Conservation (phyloP, 1,140 invertebrate species). For the Drosophila kepulauana region DNA sequence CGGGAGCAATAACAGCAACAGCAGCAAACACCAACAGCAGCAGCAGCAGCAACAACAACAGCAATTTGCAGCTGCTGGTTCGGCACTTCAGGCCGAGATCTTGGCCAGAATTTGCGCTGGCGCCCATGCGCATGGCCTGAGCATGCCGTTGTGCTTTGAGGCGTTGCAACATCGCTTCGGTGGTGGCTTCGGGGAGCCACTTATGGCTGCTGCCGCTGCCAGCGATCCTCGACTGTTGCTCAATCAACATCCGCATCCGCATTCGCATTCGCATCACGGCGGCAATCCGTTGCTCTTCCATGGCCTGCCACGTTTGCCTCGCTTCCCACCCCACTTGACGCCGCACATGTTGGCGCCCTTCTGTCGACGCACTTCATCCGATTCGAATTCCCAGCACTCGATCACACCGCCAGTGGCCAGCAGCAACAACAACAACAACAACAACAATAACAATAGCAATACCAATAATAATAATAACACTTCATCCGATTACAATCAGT, state of each 20-base stretch:
- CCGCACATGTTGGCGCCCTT: constrained; percentile 76
- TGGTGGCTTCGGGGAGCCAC: constrained; percentile 16
- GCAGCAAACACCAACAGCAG: constrained; percentile 52
- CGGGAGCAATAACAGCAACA: not conserved
- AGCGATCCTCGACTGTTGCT: constrained; percentile 79
- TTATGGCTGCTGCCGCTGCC: constrained; percentile 63
- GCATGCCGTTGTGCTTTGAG: constrained; percentile 86
- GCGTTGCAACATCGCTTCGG: constrained; percentile 85
- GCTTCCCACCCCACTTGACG: constrained; percentile 74
- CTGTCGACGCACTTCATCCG: constrained; percentile 82
- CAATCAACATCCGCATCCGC: too few species aligned
- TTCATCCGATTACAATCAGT: not conserved
- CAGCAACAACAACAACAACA: constrained; percentile 25
- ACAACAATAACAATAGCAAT: not conserved
- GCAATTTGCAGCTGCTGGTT: too few species aligned
- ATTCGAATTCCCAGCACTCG: constrained; percentile 80
- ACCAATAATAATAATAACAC: too few species aligned
- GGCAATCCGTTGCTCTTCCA: constrained; percentile 86
- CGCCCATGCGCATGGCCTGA: constrained; percentile 85
- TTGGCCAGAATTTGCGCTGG: constrained; percentile 92
- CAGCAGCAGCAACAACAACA: not conserved
- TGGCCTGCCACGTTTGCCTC: constrained; percentile 85
- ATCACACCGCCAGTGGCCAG: constrained; percentile 78
- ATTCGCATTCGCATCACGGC: constrained; percentile 69
- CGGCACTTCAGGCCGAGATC: constrained; percentile 90